Evolutionary conservation across 1,140 invertebrate species (phyloP), one percentile per base, ranked within the genome.

Genomic region (Globodera ellingtonae): DNA sequence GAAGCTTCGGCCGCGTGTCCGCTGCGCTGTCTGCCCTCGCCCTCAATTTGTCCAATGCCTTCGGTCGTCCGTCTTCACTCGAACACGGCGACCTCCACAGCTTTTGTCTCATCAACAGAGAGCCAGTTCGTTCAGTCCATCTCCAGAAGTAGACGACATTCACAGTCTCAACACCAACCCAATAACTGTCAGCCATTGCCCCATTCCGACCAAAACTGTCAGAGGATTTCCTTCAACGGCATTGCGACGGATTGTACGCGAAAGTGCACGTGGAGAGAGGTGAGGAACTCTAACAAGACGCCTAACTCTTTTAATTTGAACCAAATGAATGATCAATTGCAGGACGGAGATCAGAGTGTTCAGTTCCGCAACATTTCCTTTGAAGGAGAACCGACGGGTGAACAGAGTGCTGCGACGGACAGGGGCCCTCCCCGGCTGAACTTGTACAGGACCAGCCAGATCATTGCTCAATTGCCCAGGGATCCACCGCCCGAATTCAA

Each of bases 371-470:
- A 77, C 47, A 35, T 52, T 47, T 77, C 75, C 4, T 77, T 77
- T 67, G 75, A 21, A 13, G 4, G 62, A 46, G 72, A 75, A 9
- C 44, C 73, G 46, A 0, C 52, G 50, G 73, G 46, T n/a, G 6
- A 44, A 62, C 24, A 56, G 15, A 56, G 35, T 35, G 35, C 73
- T 18, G 10, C 69, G 35, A 50, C 75, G 10, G 75, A 77, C 21
- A 77, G 21, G 47, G 75, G 75, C 18, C 75, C 75, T n/a, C 75
- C 75, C 21, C 44, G 75, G 24, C 35, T 77, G 47, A 77, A 77
- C 21, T 46, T 77, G 21, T 77, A 77, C 75, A 77, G 75, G 24
- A 77, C 75, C n/a, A 77, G 75, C 48, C 75, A 77, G 47, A 77
- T 77, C 65, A 77, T 77, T n/a, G 75, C 75, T 18, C 75, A 77